phyloP scores from a whole-genome alignment of 2,113 vertebrate species.

The Ploceus nigricollis region DNA sequence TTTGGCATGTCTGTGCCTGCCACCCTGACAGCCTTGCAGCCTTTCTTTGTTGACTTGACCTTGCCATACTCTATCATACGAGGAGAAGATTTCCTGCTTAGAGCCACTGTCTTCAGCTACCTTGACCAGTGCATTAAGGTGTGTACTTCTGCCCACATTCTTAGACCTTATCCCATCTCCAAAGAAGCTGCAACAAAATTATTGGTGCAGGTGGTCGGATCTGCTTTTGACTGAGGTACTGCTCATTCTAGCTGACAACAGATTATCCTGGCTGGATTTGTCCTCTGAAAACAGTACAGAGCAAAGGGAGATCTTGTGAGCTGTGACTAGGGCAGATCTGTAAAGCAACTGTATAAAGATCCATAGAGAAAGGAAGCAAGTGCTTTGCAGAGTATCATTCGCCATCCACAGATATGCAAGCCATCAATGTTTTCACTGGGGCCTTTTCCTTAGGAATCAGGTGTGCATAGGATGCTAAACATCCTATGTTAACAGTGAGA shows the following conservation, averaged over 20 bases:
- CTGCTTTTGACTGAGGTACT: not conserved
- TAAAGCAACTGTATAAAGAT: not conserved
- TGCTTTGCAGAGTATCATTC: not conserved
- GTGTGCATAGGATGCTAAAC: not conserved
- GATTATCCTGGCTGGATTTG: not conserved
- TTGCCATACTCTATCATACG: constrained; percentile 80
- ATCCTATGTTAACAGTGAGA: not conserved
- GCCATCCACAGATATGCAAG: not conserved
- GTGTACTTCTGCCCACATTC: not conserved
- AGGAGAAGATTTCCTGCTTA: constrained; percentile 80
- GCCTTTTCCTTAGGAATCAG: not conserved
- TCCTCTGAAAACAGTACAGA: not conserved
- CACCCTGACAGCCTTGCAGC: constrained; percentile 74
- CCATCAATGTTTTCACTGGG: not conserved
- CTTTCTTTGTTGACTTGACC: constrained; percentile 83
- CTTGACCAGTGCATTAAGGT: constrained; percentile 51
- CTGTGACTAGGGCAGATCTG: not conserved
- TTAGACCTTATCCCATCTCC: not conserved
- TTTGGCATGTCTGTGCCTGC: constrained; percentile 76
- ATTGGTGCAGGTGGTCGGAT: not conserved
- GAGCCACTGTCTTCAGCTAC: constrained; percentile 76
- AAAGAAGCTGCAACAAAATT: not conserved
- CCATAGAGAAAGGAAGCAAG: not conserved
- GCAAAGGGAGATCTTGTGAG: not conserved
- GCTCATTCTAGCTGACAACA: not conserved